Evolutionary conservation across 2,797 vertebrate species (phyloP), one percentile per base, ranked within the genome.

Genomic region (Paratrypauchen microcephalus): DNA sequence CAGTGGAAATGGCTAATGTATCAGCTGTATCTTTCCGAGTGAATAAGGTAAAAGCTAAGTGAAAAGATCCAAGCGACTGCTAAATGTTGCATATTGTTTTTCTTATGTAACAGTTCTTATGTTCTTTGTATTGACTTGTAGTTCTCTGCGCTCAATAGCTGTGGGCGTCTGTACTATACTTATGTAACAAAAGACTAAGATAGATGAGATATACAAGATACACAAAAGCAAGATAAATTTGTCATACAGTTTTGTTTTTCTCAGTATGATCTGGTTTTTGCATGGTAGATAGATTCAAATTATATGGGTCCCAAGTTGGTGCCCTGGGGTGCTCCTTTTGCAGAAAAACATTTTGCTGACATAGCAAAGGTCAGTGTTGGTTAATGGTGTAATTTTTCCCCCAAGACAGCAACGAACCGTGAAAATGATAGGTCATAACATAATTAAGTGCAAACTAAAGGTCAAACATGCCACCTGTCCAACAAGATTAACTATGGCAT

Each of bases 21-120:
- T 13, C n/a, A 45, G 12, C n/a, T 45, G 13, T 32, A 18, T 18
- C 57, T 39, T 39, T 36, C 58, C 2, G 66, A 32, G 24, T 56
- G 57, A 70, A 24, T 66, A 28, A 45, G 24, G 66, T 21, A 28
- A 55, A 71, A 15, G 28, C 24, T 28, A 70, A 50, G 55, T 55
- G 48, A 62, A 69, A 68, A 74, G 52, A 75, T 71, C 9, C n/a
- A 26, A 52, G n/a, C 16, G 39, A 65, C 65, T 57, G 60, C 24
- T 41, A 69, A 36, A 79, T 48, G 24, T 57, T 59, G 30, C 32
- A 64, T 48, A 45, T 23, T 62, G 62, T 64, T 48, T 45, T 47
- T 48, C 41, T 64, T 64, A 64, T 28, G 23, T 26, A 64, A 64
- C 41, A 60, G 7, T 36, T 60, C 28, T 36, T 32, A 64, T 48